phyloP scores from a whole-genome alignment of 2,888 invertebrate species.

The Cantharis flavilabris region DNA sequence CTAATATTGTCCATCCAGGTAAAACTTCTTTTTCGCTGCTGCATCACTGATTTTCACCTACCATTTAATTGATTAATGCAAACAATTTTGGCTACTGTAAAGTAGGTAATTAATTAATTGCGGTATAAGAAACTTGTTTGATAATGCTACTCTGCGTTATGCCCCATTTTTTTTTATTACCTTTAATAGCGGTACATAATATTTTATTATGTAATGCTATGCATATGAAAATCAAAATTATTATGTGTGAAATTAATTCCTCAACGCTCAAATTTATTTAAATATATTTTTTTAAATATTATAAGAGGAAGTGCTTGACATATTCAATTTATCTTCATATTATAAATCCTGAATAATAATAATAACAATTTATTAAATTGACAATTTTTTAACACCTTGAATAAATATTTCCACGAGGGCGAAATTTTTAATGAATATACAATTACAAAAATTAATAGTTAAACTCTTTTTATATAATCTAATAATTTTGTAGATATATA shows the following conservation, averaged over 20 bases:
- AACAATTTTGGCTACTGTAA: neutral
- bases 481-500: neutral
- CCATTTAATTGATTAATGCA: neutral
- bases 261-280: neutral
- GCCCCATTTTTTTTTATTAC: neutral
- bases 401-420: neutral
- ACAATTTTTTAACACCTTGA: neutral
- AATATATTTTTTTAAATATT: neutral
- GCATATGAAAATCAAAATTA: neutral
- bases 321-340: neutral
- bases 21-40: neutral
- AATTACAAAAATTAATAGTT: neutral
- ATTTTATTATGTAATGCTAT: neutral
- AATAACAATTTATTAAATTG: neutral
- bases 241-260: neutral
- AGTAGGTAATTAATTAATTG: neutral
- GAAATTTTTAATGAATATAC: neutral
- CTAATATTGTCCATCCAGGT: too few species aligned
- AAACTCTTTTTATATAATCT: neutral
- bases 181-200: neutral
- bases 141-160: neutral
- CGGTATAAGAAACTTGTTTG: neutral
- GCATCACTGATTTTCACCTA: neutral
- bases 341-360: neutral
- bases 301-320: neutral